Base-by-base conservation (phyloP, 2,113 vertebrate genomes). In the Pseudorectes ferrugineus region DNA sequence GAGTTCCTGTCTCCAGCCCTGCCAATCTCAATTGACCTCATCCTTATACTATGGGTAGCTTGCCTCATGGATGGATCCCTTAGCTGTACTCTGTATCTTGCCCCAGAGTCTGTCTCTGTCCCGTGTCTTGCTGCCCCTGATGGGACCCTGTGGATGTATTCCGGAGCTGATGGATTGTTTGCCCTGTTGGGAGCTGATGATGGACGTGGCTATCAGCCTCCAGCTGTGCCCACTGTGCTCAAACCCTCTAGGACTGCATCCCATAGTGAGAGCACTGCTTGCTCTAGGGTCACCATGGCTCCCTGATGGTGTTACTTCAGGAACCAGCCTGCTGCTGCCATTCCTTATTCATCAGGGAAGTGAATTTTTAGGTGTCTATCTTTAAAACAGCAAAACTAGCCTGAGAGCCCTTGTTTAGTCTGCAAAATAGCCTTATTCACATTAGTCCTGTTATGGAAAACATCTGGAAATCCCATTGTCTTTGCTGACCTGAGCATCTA, bases 101-200 rank as follows among this genome's bases (percentile, higher is more conserved):
- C 5, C 45, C 42, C 26, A 48, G 43, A 17, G 6, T 6, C 8
- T 9, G 2, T n/a, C n/a, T n/a, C 49, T 65, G 11, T 36, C n/a
- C 14, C 0, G 0, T 22, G 33, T 46, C 62, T 72, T 79, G 20
- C 10, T 79, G 29, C 8, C 11, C 3, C 33, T 67, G 9, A 28
- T 23, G 7, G 16, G 20, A 62, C 71, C 13, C 29, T 35, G 29
- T 66, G 36, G 19, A 24, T 28, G 2, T 36, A 18, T 65, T 73
- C 11, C 59, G 28, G 24, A 80, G 36, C 8, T 65, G 28, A 59
- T 11, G 6, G 28, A 46, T 35, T 59, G 8, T 7, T 63, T 91
- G 9, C 9, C 25, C 6, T 40, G 12, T 5, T 63, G 12, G 11
- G 31, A 85, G 23, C 18, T 67, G 22, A 42, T 58, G 42, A 36